Evolutionary conservation across 2,113 vertebrate species (phyloP), one percentile per base, ranked within the genome.

Genomic region (Microtus richardsoni): DNA sequence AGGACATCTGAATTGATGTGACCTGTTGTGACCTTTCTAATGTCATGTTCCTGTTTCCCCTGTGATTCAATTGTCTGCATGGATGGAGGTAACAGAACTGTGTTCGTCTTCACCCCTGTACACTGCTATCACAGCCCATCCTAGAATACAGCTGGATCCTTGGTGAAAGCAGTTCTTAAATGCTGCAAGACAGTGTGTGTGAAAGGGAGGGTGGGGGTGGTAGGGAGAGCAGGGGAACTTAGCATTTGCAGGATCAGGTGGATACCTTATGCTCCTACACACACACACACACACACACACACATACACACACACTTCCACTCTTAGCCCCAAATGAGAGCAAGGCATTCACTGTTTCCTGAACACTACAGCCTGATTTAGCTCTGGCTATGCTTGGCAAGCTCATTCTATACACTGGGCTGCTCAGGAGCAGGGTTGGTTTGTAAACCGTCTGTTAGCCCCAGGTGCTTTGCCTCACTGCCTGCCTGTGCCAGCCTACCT

Each of bases 1-100:
- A 95, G 82, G 33, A 91, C 82, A 89, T 96, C 77, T 96, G 93
- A 94, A 98, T 79, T 85, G 54, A 93, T 85, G 58, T 88, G 88
- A 94, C 84, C 93, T 78, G 33, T 1, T 44, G 33, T 73, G 91
- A 86, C 92, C 78, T 97, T 95, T 96, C 62, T 79, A 95, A 93
- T 92, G 77, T 85, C 85, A 95, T 26, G 33, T 49, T 93, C 73
- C 66, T 36, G 70, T 91, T 75, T 92, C 28, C 4, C 2, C 80
- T 39, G 66, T 93, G 88, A 97, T 86, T 91, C 78, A 70, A 52
- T 83, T 91, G 60, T 71, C 66, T 58, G 2, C 26, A 3, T 78
- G 68, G 9, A 24, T 54, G 11, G 21, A 12, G n/a, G 84, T 73
- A 86, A 91, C 36, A 54, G 47, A 58, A 91, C 88, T 54, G 80